phyloP scores from a whole-genome alignment of 2,797 vertebrate species.

The Acropternis orthonyx region DNA sequence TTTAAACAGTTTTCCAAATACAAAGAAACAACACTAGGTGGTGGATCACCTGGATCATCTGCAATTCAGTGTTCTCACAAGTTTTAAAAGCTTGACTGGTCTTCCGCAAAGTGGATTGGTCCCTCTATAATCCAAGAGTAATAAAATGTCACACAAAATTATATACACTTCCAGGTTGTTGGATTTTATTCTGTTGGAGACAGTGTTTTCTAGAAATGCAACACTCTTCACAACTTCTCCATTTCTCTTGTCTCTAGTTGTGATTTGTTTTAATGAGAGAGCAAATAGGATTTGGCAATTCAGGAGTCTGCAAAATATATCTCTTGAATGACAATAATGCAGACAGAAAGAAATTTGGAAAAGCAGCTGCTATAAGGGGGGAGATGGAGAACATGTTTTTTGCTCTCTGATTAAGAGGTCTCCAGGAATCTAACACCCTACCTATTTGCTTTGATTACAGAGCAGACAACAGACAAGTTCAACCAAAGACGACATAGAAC shows the following conservation, averaged over 20 bases:
- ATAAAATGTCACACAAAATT: neutral
- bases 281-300: neutral
- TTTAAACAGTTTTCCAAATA: neutral
- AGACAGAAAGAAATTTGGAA: neutral
- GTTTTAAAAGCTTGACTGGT: neutral
- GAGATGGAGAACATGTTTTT: neutral
- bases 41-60: neutral
- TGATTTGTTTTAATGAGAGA: neutral
- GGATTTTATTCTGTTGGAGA: fast-evolving
- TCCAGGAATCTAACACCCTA: neutral
- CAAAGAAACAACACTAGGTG: neutral
- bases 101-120: neutral
- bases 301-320: neutral
- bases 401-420: neutral
- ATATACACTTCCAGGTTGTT: neutral
- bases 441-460: conserved; percentile 58
- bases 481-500: conserved; percentile 74
- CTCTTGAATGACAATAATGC: neutral
- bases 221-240: neutral
- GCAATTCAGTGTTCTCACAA: neutral
- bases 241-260: neutral
- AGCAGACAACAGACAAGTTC: conserved; percentile 72
- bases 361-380: neutral
- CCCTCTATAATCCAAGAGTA: neutral
- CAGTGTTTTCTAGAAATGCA: neutral